Evolutionary conservation across 2,888 invertebrate genomes (phyloP), one percentile per base, ranked within the genome.

Genomic region (Chydorus sphaericus): DNA sequence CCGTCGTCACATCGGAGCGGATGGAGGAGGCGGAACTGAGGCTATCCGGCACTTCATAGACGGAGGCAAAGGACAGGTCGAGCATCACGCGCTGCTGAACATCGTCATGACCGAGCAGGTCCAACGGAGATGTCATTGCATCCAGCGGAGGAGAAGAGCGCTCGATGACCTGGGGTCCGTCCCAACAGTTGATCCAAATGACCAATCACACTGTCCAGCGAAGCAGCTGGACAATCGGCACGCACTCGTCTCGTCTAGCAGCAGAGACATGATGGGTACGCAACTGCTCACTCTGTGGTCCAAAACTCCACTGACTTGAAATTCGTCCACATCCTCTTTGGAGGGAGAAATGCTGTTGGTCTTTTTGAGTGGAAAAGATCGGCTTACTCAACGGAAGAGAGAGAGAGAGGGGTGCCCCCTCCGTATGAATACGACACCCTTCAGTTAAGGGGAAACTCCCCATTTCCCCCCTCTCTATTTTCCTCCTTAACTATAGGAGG

Each of bases 21-120:
- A 16, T n/a, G 36, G 36, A 36, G 39, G 16, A 20, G 44, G 26
- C 20, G 33, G 33, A 14, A 33, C 8, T 14, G 33, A 14, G 14
- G 14, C 33, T 10, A 10, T 14, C 33, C 14, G 44, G 44, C 51
- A 56, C 28, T 48, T 56, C 51, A 52, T 33, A 23, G 48, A 44
- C 39, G 33, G 56, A 51, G 26, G 56, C 38, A 28, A 53, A 23
- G 26, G 56, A 38, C 50, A 31, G 52, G 18, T 39, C 39, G n/a
- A n/a, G n/a, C 55, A 52, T 52, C 26, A 23, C 56, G 29, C 51
- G 36, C 11, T 52, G 52, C 23, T 20, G 16, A n/a, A 18, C 16
- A 10, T 29, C 37, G 20, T 36, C 37, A 5, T 14, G 44, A 44
- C n/a, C 44, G 44, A 44, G 28, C 11, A 10, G 23, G 44, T 39